Evolutionary conservation across 2,888 invertebrate species (phyloP).

Genomic region (Dione vanillae): DNA sequence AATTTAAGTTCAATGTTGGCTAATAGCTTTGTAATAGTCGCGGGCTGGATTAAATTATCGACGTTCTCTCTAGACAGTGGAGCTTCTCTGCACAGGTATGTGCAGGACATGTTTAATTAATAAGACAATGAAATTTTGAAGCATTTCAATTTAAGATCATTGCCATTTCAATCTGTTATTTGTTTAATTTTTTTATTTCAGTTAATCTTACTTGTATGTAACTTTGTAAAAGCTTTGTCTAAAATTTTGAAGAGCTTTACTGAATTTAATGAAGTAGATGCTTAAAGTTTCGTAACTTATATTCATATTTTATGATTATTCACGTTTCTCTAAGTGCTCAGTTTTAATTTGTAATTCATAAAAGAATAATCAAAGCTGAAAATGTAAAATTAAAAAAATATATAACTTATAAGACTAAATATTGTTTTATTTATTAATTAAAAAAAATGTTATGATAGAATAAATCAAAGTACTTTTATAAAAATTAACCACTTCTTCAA

Average conservation of each 20-base stretch:
- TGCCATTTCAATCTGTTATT: conserved; percentile 41
- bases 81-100: conserved; percentile 34
- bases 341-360: conserved; percentile 8
- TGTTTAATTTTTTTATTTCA: not conserved
- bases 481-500: too few relatives aligned
- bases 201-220: not conserved
- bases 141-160: conserved; percentile 21
- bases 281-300: conserved; percentile 15
- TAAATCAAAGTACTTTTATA: too few relatives aligned
- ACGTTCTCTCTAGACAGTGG: conserved; percentile 43
- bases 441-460: too few relatives aligned
- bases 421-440: too few relatives aligned
- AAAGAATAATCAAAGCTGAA: not conserved
- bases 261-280: conserved; percentile 13
- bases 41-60: conserved; percentile 56
- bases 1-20: conserved; percentile 47
- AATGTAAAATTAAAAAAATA: not conserved
- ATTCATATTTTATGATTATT: conserved; percentile 21
- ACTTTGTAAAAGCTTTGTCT: conserved; percentile 9
- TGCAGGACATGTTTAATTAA: conserved; percentile 44
- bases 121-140: conserved; percentile 41
- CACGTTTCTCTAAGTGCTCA: conserved; percentile 12
- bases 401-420: not conserved
- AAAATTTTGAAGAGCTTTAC: not conserved
- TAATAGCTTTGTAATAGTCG: conserved; percentile 49